These are phyloP conservation scores for human (Homo sapiens) DNA, from an alignment of 2,113 vertebrate genomes.

Conservation along the genomic window DNA sequence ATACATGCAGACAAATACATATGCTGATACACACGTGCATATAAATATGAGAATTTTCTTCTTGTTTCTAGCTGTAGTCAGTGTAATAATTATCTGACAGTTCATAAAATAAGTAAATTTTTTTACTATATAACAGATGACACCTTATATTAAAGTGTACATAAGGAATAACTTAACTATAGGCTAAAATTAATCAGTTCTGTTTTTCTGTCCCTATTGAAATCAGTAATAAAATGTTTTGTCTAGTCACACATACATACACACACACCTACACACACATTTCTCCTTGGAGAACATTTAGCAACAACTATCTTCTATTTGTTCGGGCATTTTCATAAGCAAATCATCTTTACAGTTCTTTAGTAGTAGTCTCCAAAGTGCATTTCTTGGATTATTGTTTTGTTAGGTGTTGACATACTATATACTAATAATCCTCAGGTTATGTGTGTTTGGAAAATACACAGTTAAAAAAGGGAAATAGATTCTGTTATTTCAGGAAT, in stretches of 20 bases:
- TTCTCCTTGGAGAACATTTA: slow-evolving; percentile 11
- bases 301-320: not conserved
- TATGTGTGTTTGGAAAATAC: not conserved
- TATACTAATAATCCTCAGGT: not conserved
- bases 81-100: not conserved
- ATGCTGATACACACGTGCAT: not conserved
- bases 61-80: not conserved
- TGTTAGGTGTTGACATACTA: not conserved
- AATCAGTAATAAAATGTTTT: not conserved
- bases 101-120: not conserved
- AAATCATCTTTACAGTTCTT: slow-evolving; percentile 1
- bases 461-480: not conserved
- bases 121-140: not conserved
- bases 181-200: not conserved
- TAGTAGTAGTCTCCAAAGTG: not conserved
- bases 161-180: not conserved
- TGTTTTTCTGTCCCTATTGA: not conserved
- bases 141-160: not conserved
- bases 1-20: not conserved
- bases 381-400: not conserved
- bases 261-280: not conserved
- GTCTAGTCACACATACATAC: not conserved
- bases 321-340: not conserved
- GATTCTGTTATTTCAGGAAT: not conserved
- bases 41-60: not conserved